Base-by-base conservation (phyloP, 1,140 invertebrate genomes). In the Drosophila ercepeae region DNA sequence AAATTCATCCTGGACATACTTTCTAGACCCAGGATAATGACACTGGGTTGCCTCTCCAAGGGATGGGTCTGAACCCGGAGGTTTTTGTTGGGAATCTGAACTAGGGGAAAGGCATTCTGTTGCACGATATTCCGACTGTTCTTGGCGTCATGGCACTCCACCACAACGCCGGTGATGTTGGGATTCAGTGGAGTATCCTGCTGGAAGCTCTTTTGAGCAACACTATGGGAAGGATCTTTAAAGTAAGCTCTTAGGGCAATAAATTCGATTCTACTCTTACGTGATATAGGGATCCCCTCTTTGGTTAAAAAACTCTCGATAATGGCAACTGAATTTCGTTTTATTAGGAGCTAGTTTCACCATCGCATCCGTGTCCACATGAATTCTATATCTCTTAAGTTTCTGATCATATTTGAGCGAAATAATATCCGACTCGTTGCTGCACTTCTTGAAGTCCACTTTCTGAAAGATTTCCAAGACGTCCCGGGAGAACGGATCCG, bases 1-100 rank as follows among this genome's bases (percentile, higher is more conserved):
- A 92, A 93, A 71, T 92, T 91, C n/a, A 93, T 73, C 0, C 76
- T 57, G 0, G 82, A 88, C 21, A 88, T 41, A 21, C 57, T 61
- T 2, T 68, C 63, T 18, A 88, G 13, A 11, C 82, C 82, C 4
- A 88, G 51, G 6, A 88, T 16, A 13, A 84, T 51, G 1, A 88
- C 76, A 34, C 76, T 81, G 1, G 78, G 78, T 11, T 21, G 32
- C 2, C 39, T 46, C 0, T 27, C 18, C 1, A 32, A 3, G 0
- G 46, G 9, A n/a, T 44, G 1, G 1, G 14, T 8, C 1, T 44
- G 16, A 0, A 4, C 14, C 0, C 23, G 18, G 0, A 0, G 2
- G 6, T 6, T 29, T 3, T 11, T 14, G 8, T 45, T 18, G 16
- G 11, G 3, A 1, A 49, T 45, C 21, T 72, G 77, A 0, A 81